phyloP scores from a whole-genome alignment of 1,140 invertebrate species.

The Coptotermes formosanus region DNA sequence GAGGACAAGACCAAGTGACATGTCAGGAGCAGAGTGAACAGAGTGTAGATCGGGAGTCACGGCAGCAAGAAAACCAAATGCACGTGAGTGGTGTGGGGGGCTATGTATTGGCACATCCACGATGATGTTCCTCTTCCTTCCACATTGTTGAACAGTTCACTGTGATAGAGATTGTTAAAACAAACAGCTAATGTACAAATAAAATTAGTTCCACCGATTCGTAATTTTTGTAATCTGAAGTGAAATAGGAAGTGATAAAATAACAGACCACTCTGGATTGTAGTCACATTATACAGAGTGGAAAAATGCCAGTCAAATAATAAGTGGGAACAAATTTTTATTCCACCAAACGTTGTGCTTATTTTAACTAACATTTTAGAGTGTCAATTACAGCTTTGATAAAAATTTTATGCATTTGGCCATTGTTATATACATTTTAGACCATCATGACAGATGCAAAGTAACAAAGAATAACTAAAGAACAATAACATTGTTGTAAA shows the following conservation, averaged over 20 bases:
- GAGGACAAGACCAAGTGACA: background rate
- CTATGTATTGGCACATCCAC: background rate
- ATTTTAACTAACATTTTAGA: background rate
- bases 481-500: background rate
- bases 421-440: background rate
- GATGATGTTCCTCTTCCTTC: background rate
- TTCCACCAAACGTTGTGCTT: background rate
- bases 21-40: too few species aligned
- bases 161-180: background rate
- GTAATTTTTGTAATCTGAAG: background rate
- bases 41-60: too few species aligned
- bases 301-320: background rate
- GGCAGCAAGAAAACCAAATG: too few species aligned
- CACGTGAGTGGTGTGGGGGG: background rate
- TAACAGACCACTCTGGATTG: background rate
- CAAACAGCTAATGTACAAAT: background rate
- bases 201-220: background rate
- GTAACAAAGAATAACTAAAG: background rate
- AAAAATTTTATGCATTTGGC: slow-evolving; percentile 2
- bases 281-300: background rate
- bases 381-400: background rate
- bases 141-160: background rate
- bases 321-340: background rate
- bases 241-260: background rate
- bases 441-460: background rate